These are phyloP conservation scores for Drosophila pachea DNA, from an alignment of 1,140 invertebrate species.

Conservation along the genomic window DNA sequence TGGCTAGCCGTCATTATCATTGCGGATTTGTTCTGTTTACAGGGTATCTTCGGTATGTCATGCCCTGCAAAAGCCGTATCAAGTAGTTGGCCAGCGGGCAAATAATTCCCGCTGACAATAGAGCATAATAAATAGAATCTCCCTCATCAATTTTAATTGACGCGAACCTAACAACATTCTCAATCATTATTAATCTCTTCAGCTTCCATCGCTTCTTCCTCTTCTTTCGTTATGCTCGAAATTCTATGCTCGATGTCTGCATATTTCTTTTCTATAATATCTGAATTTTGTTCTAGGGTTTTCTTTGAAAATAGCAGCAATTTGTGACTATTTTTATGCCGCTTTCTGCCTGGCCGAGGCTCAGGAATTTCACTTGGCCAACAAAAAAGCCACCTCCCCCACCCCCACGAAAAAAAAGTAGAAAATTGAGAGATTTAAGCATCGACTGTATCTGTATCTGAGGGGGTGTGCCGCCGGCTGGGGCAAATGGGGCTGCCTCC, in stretches of 20 bases:
- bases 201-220: slow-evolving; percentile 22
- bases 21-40: no score
- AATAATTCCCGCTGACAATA: slow-evolving; percentile 35
- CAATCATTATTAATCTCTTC: slow-evolving; percentile 59
- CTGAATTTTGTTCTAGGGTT: slow-evolving; percentile 27
- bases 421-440: slow-evolving; percentile 27
- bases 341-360: slow-evolving; percentile 57
- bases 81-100: slow-evolving; percentile 45
- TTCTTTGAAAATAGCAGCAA: slow-evolving; percentile 52
- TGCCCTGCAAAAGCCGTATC: neutral
- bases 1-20: no score
- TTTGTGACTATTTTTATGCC: slow-evolving; percentile 60
- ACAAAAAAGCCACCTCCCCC: slow-evolving; percentile 2
- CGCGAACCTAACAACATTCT: slow-evolving; percentile 37
- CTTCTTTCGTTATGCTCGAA: slow-evolving; percentile 20
- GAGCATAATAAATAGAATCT: slow-evolving; percentile 8
- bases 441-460: no score
- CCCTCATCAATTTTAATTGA: slow-evolving; percentile 62
- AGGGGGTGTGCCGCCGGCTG: slow-evolving; percentile 4
- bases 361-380: slow-evolving; percentile 62
- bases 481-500: no score
- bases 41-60: neutral
- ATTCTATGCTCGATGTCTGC: slow-evolving; percentile 38
- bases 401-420: no score
- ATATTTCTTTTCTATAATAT: slow-evolving; percentile 42